Base-by-base conservation (phyloP, 2,797 vertebrate species). In the Nasua narica region DNA sequence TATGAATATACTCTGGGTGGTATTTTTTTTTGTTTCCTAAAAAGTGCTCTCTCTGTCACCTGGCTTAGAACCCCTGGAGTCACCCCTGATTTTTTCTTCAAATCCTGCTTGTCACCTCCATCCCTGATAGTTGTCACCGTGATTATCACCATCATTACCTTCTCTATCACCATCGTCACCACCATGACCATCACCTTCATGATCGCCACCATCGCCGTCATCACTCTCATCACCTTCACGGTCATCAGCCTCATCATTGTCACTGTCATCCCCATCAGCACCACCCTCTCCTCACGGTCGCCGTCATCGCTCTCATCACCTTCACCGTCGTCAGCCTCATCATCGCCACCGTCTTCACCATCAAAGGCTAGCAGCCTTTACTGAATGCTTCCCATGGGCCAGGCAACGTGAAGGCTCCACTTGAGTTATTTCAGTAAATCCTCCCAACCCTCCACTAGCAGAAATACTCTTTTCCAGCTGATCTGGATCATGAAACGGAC, bases 91-190 rank as follows among this genome's bases (percentile, higher is more conserved):
- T 56, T 62, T 76, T 58, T 32, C 69, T 13, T 81, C 58, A 32
- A 29, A 79, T 35, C 11, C 35, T 40, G 46, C 7, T 40, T 18
- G 78, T 46, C 32, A 10, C 19, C 29, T 76, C 65, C 70, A 78
- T 25, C 2, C 25, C 21, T 84, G 16, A 23, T 21, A 35, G 60
- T 52, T 76, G 46, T 7, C 50, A 56, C 21, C 35, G 10, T 18
- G 23, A 54, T 0, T 21, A 21, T 2, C 37, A 72, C 5, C n/a
- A 43, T 9, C 29, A 18, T 3, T 10, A 32, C 40, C 40, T 43
- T 13, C 23, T 27, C 1, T 10, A 50, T 2, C 29, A 77, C 1
- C 32, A 65, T 0, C 0, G 32, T 7, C 8, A 46, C 15, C 18
- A 37, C 7, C 13, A 8, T 3, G 11, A 35, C 2, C 14, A 62